These are phyloP conservation scores for Ramphastos sulfuratus DNA, from an alignment of 2,113 vertebrate species.

Conservation along the genomic window DNA sequence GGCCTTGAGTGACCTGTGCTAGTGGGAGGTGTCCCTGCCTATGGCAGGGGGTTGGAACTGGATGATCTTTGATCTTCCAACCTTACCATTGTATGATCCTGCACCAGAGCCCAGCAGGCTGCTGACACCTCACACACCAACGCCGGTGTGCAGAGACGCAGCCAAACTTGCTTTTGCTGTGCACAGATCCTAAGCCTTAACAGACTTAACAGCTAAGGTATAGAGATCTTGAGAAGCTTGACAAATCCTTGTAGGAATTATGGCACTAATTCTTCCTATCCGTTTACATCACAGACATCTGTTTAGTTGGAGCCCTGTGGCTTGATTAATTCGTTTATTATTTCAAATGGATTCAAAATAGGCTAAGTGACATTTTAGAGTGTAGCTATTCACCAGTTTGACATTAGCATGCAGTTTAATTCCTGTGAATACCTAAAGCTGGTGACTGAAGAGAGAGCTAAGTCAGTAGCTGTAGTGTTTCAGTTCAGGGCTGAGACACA, in stretches of 20 bases:
- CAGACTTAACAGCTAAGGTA: not conserved
- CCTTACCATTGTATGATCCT: not conserved
- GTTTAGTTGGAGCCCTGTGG: not conserved
- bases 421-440: slow-evolving; percentile 7
- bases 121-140: not conserved
- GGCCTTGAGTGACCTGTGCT: too few species aligned
- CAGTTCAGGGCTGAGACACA: not conserved
- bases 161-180: not conserved
- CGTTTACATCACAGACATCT: not conserved
- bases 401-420: slow-evolving; percentile 33
- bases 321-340: not conserved
- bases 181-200: not conserved
- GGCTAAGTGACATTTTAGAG: slow-evolving; percentile 45
- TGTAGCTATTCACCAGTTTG: slow-evolving; percentile 12
- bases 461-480: slow-evolving; percentile 11
- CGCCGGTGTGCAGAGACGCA: not conserved
- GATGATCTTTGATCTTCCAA: too few species aligned
- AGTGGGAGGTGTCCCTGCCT: too few species aligned
- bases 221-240: not conserved
- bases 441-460: not conserved
- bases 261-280: not conserved
- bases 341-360: slow-evolving; percentile 24
- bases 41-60: too few species aligned
- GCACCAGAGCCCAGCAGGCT: not conserved
- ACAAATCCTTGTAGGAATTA: not conserved